These are phyloP conservation scores for Oncorhynchus nerka DNA, from an alignment of 2,113 vertebrate species.

Conservation along the genomic window DNA sequence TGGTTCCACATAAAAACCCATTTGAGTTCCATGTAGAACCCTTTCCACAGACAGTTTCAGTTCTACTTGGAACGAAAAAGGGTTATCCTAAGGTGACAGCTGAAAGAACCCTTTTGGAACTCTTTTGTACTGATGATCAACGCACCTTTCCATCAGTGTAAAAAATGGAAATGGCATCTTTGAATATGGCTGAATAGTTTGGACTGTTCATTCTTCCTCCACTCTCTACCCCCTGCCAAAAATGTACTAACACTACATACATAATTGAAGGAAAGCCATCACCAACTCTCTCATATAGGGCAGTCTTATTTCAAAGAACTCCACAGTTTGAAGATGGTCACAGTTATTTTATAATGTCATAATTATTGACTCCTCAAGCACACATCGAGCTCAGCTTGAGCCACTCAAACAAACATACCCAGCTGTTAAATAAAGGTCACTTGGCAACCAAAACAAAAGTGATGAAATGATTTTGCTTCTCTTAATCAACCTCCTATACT, in stretches of 20 bases:
- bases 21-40: too few relatives aligned
- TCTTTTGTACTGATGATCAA: slow-evolving; percentile 71
- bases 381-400: slow-evolving; percentile 7
- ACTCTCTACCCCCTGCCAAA: slow-evolving; percentile 59
- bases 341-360: slow-evolving; percentile 16
- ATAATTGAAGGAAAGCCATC: slow-evolving; percentile 55
- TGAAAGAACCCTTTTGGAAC: too few relatives aligned
- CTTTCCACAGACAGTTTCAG: too few relatives aligned
- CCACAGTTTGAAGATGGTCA: slow-evolving; percentile 35
- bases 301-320: slow-evolving; percentile 43
- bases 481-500: too few relatives aligned
- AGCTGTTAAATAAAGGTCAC: neutral
- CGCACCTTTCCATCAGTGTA: slow-evolving; percentile 82
- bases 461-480: neutral
- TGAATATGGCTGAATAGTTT: slow-evolving; percentile 67
- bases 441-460: neutral
- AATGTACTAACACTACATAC: slow-evolving; percentile 68
- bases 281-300: slow-evolving; percentile 54
- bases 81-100: too few relatives aligned
- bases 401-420: neutral
- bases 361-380: slow-evolving; percentile 34
- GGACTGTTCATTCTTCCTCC: slow-evolving; percentile 42
- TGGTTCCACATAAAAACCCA: too few relatives aligned
- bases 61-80: too few relatives aligned
- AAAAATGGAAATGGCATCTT: slow-evolving; percentile 72